Conservation (phyloP, 2,113 vertebrate species). For the Hippocampus abdominalis region DNA sequence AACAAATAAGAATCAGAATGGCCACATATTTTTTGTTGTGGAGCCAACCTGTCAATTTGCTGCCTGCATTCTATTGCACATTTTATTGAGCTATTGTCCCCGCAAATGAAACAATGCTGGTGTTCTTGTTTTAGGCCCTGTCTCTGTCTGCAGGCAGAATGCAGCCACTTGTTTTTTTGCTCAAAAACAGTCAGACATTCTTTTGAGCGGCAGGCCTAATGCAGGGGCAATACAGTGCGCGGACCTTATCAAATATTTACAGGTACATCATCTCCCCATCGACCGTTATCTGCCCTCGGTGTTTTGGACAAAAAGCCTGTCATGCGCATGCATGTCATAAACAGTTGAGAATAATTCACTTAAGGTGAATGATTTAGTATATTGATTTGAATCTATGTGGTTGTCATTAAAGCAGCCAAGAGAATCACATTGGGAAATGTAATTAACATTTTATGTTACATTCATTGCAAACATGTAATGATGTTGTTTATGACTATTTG, state of each 20-base stretch:
- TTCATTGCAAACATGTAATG: neutral
- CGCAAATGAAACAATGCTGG: neutral
- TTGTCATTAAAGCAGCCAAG: neutral
- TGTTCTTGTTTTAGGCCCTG: conserved; percentile 27
- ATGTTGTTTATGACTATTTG: too few relatives aligned
- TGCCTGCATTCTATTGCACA: conserved; percentile 26
- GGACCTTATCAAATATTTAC: conserved; percentile 65
- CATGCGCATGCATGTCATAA: neutral
- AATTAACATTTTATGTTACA: neutral
- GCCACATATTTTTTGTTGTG: neutral
- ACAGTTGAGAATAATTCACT: neutral
- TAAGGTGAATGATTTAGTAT: neutral
- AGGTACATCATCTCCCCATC: conserved; percentile 54
- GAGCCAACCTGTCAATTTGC: neutral
- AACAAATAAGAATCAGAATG: neutral
- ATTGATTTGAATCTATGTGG: neutral
- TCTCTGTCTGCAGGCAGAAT: conserved; percentile 29
- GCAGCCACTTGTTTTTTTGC: conserved; percentile 10
- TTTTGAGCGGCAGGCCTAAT: conserved; percentile 42
- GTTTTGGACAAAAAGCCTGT: conserved; percentile 36
- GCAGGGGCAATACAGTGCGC: conserved; percentile 36
- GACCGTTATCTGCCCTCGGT: conserved; percentile 29
- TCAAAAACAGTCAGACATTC: conserved; percentile 44
- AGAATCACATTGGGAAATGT: neutral
- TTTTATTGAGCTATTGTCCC: conserved; percentile 47